A percentile compares a stretch with the other conserved stretches of the same genome.
These are phyloP conservation scores for Strix uralensis DNA, from an alignment of 2,113 vertebrate species.

Conservation along the genomic window DNA sequence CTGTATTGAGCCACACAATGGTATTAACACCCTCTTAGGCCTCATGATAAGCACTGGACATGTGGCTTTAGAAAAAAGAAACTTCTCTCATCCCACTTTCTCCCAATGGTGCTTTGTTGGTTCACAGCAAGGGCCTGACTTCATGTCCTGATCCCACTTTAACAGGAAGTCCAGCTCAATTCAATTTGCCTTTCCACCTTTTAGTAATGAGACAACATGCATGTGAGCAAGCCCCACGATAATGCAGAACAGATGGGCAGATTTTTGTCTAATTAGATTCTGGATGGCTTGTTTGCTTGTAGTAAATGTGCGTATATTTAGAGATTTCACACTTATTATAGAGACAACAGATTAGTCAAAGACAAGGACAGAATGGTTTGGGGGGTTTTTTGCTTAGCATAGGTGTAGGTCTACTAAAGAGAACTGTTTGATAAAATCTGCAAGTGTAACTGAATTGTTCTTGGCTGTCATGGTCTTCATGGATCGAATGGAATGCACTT, in stretches of 20 bases:
- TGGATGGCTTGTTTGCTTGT: slow-evolving; percentile 70
- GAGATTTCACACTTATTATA: slow-evolving; percentile 81
- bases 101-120: slow-evolving; percentile 82
- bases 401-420: background rate
- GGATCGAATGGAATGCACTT: background rate
- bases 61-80: slow-evolving; percentile 86
- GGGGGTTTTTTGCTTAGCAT: background rate
- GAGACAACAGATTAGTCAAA: slow-evolving; percentile 65
- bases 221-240: slow-evolving; percentile 73
- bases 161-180: slow-evolving; percentile 78
- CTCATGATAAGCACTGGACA: slow-evolving; percentile 82
- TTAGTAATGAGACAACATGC: slow-evolving; percentile 75
- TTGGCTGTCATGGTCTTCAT: background rate
- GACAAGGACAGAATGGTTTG: background rate
- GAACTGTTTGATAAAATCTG: slow-evolving; percentile 10
- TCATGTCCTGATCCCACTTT: slow-evolving; percentile 78
- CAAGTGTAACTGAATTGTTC: slow-evolving; percentile 36
- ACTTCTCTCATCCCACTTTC: slow-evolving; percentile 72
- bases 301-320: slow-evolving; percentile 68
- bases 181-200: slow-evolving; percentile 81
- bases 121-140: slow-evolving; percentile 86
- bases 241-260: slow-evolving; percentile 84
- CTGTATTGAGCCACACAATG: slow-evolving; percentile 79
- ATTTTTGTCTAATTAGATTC: slow-evolving; percentile 84
- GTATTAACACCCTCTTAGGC: slow-evolving; percentile 82